Evolutionary conservation across 2,797 vertebrate species (phyloP), one percentile per base, ranked within the genome.

Genomic region (Myotis vivesi): DNA sequence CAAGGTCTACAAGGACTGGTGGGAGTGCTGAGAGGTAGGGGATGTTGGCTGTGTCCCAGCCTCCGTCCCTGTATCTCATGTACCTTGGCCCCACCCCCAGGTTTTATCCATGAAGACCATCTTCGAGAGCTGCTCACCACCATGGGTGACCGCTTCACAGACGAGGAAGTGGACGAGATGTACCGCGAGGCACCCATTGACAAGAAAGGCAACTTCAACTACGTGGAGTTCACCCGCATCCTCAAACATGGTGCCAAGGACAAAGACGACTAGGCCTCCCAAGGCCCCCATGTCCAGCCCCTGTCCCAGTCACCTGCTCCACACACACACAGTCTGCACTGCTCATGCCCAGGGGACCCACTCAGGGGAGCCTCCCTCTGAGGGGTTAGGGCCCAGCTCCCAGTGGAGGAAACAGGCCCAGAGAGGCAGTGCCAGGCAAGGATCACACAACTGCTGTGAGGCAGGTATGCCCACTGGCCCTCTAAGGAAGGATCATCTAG

Each of bases 181-280:
- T 99, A 99, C 98, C 98, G 99, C 0, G 99, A 99, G 98, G 99
- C 99, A 0, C 99, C 99, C 93, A 99, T 99, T 0, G 99, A 99
- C 98, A 99, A 99, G 97, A 99, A 99, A 97, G 99, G 99, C 98
- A 99, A 99, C 98, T 99, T 99, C 98, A 99, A 99, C 98, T 99
- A 99, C 0, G 99, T 99, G 64, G 99, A 99, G 97, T 99, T 99
- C 98, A 99, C 99, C 64, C 99, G 99, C 97, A 99, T 99, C 98
- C 99, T 99, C 96, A 99, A 99, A 97, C 99, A 99, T 0, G 99
- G 99, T 0, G 99, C 99, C 98, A 99, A 99, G 97, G 99, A 99
- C 97, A 99, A 99, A 95, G 99, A 99, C 0, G 99, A 99, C 95
- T 97, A 98, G 95, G 89, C 91, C 0, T 46, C 46, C 41, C 41